A percentile compares a stretch with the other conserved stretches of the same genome.
These are phyloP conservation scores for Zosterops japonicus DNA, from an alignment of 2,113 vertebrate species.

Conservation along the genomic window DNA sequence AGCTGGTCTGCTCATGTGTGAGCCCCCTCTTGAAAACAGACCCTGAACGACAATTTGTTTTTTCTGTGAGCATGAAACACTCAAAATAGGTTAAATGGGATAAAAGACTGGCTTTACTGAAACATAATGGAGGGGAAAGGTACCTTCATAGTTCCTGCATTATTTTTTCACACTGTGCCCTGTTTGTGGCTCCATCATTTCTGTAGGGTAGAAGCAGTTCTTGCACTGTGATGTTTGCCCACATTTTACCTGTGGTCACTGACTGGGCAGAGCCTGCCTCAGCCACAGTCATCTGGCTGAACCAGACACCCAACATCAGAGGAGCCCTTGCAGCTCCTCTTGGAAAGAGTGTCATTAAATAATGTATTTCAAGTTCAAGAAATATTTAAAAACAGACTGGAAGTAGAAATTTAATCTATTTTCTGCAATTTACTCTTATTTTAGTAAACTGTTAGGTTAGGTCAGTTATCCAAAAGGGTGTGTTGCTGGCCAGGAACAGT, in stretches of 20 bases:
- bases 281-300: background rate
- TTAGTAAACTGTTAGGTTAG: background rate
- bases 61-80: background rate
- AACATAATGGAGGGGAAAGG: background rate
- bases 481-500: background rate
- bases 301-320: background rate
- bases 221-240: background rate
- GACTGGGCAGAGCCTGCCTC: background rate
- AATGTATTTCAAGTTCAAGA: background rate
- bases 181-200: background rate
- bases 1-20: background rate
- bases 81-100: background rate
- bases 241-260: background rate
- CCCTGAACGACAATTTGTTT: background rate
- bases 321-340: background rate
- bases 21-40: background rate
- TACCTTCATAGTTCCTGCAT: background rate
- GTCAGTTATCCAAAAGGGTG: background rate
- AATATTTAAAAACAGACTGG: background rate
- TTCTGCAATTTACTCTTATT: background rate
- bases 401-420: background rate
- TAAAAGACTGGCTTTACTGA: background rate
- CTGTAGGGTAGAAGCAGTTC: background rate
- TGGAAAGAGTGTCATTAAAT: background rate
- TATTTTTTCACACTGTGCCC: background rate